Base-by-base conservation (phyloP, 92 coral and sea anemone species). In the Diadumene lineata region DNA sequence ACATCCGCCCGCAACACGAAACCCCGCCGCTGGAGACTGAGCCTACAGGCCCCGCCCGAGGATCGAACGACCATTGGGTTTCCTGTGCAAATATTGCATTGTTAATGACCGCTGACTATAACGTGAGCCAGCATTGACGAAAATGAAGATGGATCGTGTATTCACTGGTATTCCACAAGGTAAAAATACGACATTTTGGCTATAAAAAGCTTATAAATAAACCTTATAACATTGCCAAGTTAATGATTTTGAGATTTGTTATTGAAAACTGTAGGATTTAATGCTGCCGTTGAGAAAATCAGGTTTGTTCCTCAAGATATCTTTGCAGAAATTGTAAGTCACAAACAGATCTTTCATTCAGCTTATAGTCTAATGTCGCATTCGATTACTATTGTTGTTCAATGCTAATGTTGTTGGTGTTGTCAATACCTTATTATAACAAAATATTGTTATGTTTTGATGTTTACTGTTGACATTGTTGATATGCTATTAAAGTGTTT, bases 221-320 rank as follows among this genome's bases (percentile, higher is more conserved):
- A 34, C 18, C 11, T 44, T n/a, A n/a, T n/a, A n/a, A n/a, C n/a
- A n/a, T n/a, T n/a, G n/a, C n/a, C n/a, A 43, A 31, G 0, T 23
- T 19, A 48, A 38, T 38, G 13, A 38, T 38, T 6, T 4, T 38
- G 6, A 38, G n/a, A n/a, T n/a, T n/a, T n/a, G n/a, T n/a, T n/a
- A n/a, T n/a, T 27, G 30, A 38, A 38, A 38, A 38, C 10, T 19
- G 22, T 64, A 90, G 97, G 92, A 60, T 83, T 83, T 55, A 77
- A 75, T 22, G 75, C 77, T 34, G 97, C 97, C 11, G 97, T 90
- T 77, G 92, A 87, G 50, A 85, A 85, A 61, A 53, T 90, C 76
- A 87, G 84, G 24, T 46, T 80, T 27, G 71, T 90, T 48, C 97
- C 97, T 1, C 97, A 90, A 71, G 97, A 87, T 69, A 73, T 90